Base-by-base conservation (phyloP, 2,888 invertebrate genomes). In the Nemapogon koenigi region DNA sequence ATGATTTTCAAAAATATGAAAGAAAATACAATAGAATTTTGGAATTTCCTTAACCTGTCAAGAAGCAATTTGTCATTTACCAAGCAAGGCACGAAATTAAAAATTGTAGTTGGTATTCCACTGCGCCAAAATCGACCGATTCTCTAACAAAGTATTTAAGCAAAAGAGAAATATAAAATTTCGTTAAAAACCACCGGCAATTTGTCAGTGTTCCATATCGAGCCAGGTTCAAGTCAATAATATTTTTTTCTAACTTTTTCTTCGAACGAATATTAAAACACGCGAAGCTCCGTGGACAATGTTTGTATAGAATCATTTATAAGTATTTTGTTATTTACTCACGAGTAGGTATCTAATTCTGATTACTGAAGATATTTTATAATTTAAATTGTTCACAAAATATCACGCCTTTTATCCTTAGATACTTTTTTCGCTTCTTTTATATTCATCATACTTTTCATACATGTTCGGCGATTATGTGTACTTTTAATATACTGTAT, bases 181-280 rank as follows among this genome's bases (percentile, higher is more conserved):
- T 57, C 54, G 51, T 57, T 64, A 59, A 66, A 22, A 64, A 68
- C 61, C 64, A 53, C 53, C 61, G 62, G 68, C 69, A 62, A 71
- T 73, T 75, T 76, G 66, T 73, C 73, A 73, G 68, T 57, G 61
- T 62, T 58, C 60, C 59, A 56, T 62, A 71, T 68, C 64, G 62
- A 60, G 57, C 55, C 55, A 53, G 56, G 59, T 55, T 66, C 59
- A 71, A n/a, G 66, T 68, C 72, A 64, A 73, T 75, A 73, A 63
- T 67, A 68, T 67, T 70, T 61, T 53, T 58, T 59, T 54, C 49
- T 46, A 46, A 47, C 44, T 50, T 53, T 69, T 69, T 73, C 72
- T 70, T 68, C 64, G 55, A 54, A 65, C 62, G 53, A 60, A 63
- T 63, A 63, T 62, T 57, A 57, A n/a, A 59, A 59, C 76, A 76